Evolutionary conservation across 1,140 invertebrate species (phyloP).

Genomic region (Parasteatoda tepidariorum): DNA sequence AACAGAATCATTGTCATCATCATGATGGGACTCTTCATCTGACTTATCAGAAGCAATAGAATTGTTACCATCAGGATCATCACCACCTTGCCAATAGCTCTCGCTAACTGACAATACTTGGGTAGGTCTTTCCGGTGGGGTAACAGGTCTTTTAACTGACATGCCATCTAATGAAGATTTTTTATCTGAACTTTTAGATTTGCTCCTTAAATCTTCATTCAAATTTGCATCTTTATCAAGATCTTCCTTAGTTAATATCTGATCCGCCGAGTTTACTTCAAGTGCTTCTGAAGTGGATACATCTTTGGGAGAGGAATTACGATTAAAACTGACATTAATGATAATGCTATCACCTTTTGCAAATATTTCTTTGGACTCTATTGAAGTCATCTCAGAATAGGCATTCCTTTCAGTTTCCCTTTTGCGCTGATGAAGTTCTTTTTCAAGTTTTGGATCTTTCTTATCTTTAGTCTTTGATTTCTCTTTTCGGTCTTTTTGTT

Average conservation of each 20-base stretch:
- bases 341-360: conserved; percentile 91
- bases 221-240: background rate
- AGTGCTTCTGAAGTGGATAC: background rate
- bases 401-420: conserved; percentile 28
- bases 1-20: conserved; percentile 18
- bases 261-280: conserved; percentile 14
- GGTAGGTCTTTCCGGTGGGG: conserved; percentile 26
- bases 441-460: conserved; percentile 56
- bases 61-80: conserved; percentile 42
- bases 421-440: conserved; percentile 38
- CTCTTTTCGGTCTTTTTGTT: conserved; percentile 59
- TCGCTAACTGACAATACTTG: conserved; percentile 47
- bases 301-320: conserved; percentile 58
- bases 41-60: conserved; percentile 40
- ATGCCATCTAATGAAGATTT: conserved; percentile 4
- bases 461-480: conserved; percentile 53
- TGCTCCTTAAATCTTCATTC: conserved; percentile 17
- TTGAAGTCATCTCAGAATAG: conserved; percentile 52
- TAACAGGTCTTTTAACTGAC: conserved; percentile 26
- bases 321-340: conserved; percentile 87
- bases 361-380: conserved; percentile 82
- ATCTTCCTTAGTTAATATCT: conserved; percentile 14
- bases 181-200: conserved; percentile 37
- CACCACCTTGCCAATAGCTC: conserved; percentile 54
- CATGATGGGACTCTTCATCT: background rate